Evolutionary conservation across 2,888 invertebrate genomes (phyloP).

Genomic region (Andrena bicolor): DNA sequence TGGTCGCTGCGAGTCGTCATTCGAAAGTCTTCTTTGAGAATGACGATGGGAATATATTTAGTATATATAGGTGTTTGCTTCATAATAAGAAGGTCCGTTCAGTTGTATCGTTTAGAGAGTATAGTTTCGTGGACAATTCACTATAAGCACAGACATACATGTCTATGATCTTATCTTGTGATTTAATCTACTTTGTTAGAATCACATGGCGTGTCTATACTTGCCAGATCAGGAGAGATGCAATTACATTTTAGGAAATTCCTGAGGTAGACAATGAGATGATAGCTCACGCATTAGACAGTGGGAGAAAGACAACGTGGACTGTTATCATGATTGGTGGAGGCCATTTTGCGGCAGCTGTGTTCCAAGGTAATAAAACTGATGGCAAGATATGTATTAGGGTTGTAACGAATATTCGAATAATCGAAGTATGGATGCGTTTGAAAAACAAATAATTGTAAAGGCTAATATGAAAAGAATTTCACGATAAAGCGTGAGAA

Average conservation of each 20-base stretch:
- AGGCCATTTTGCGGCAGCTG: constrained; percentile 92
- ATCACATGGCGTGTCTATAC: constrained; percentile 69
- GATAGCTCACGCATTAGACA: constrained; percentile 79
- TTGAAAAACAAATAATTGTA: no score
- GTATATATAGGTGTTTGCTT: constrained; percentile 90
- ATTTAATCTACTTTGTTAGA: constrained; percentile 73
- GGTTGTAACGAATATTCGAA: no score
- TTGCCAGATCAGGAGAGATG: constrained; percentile 71
- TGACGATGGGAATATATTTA: constrained; percentile 89
- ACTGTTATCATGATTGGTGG: constrained; percentile 93
- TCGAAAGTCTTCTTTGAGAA: constrained; percentile 92
- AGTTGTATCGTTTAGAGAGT: constrained; percentile 16
- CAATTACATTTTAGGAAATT: constrained; percentile 84
- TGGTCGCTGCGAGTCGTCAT: constrained; percentile 86
- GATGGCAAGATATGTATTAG: no score
- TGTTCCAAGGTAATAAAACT: constrained; percentile 86
- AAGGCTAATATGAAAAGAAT: no score
- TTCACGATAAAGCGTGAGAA: no score
- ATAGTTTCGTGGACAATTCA: constrained; percentile 14
- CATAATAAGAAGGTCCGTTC: constrained; percentile 89
- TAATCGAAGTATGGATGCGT: no score
- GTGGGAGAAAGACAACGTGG: constrained; percentile 87
- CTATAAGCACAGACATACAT: constrained; percentile 29
- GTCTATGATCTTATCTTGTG: constrained; percentile 55
- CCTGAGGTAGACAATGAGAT: constrained; percentile 81